Base-by-base conservation (phyloP, 37 sponge, comb jelly and placozoan genomes). In the Agelas oroides region DNA sequence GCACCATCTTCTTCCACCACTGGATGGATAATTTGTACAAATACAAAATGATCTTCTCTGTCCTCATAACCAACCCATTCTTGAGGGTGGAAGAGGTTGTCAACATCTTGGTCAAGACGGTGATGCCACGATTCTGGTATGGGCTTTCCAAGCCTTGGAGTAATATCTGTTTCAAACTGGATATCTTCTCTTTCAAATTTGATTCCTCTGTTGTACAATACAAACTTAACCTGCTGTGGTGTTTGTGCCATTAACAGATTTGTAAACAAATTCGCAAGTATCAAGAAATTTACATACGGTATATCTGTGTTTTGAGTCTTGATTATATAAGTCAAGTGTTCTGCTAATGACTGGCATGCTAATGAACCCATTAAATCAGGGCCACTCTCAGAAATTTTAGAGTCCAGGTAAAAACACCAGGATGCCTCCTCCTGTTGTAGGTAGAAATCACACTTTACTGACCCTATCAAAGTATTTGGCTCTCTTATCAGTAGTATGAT, bases 41-140 rank as follows among this genome's bases (percentile, higher is more conserved):
- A 68, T 24, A 92, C 56, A 52, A 78, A 57, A 27, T 78, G 0
- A 2, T 46, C 72, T n/a, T 82, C 84, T 16, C 31, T 19, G 11
- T 53, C 25, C 63, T 92, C 88, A 87, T 88, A 92, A 0, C 84
- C 93, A 13, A 92, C 89, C 64, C 66, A 79, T 36, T 92, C 93
- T 24, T 80, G 33, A 27, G 79, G 79, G 0, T 72, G 39, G 37
- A 84, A 92, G 1, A 84, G 52, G 67, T 88, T 78, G 58, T 84
- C 5, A 27, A 70, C 21, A 34, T 76, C 73, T 74, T 73, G 85
- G 36, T 84, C 85, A 15, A 90, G 61, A 62, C 79, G 65, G 34
- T 60, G 56, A 53, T 75, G 80, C 32, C 40, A 79, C 1, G 19
- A 25, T 55, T 53, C 25, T 30, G 90, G 90, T 19, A 90, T 84